These are phyloP conservation scores for Orchesellides sinensis DNA, from an alignment of 2,888 invertebrate genomes.

Conservation along the genomic window DNA sequence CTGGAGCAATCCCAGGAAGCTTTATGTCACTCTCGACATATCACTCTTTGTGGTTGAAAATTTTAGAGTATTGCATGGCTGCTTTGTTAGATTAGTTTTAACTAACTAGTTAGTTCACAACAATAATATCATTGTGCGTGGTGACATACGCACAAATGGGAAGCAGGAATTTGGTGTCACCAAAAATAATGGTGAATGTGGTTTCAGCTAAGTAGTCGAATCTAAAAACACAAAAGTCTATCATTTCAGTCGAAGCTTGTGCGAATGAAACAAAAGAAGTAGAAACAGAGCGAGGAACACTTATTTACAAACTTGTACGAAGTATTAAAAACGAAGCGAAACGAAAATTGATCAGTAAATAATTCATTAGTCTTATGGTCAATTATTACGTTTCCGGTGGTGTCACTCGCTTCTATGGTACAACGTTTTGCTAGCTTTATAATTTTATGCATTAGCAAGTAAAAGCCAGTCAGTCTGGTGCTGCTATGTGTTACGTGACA, in stretches of 20 bases:
- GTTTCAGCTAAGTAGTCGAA: neutral
- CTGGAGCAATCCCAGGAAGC: conserved; percentile 48
- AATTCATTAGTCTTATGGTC: conserved; percentile 47
- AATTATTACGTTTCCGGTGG: conserved; percentile 55
- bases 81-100: conserved; percentile 28
- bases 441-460: conserved; percentile 23
- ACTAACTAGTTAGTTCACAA: conserved; percentile 15
- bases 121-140: conserved; percentile 5
- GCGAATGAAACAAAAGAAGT: neutral
- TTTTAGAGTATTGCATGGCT: neutral
- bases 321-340: neutral
- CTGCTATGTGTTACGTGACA: neutral
- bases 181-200: neutral
- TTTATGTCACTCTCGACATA: conserved; percentile 42
- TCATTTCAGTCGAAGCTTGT: too few relatives aligned
- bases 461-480: neutral
- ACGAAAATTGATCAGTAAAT: conserved; percentile 41
- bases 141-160: neutral
- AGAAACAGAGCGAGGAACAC: neutral
- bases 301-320: too few relatives aligned
- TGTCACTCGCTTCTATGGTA: conserved; percentile 38
- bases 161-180: neutral
- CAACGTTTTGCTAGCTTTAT: neutral
- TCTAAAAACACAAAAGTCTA: too few relatives aligned
- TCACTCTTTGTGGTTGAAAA: neutral